Base-by-base conservation (phyloP, 2,797 vertebrate species). In the Myotis pilosus region DNA sequence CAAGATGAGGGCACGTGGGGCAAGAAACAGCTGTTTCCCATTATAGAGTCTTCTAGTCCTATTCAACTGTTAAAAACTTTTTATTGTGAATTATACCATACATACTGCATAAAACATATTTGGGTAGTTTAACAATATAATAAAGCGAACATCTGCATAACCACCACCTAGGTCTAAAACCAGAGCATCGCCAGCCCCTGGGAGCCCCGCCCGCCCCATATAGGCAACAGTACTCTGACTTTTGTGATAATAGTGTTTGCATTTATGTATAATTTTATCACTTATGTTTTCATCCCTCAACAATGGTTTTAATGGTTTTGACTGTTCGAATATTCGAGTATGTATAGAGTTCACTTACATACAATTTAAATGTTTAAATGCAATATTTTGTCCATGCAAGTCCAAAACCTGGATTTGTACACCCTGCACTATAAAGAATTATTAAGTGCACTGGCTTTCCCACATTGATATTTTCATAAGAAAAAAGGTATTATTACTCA, bases 51-150 rank as follows among this genome's bases (percentile, higher is more conserved):
- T 88, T 94, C 28, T 51, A 47, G 51, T 68, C 36, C 33, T 79
- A 49, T 81, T 85, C 87, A 60, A 49, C 80, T 53, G 89, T 71
- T 74, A 55, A 62, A 57, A 92, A n/a, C 13, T 55, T 76, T 95
- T 94, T 89, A 87, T 87, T 92, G 85, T 92, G 92, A 95, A 89
- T 83, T 87, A 88, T 84, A 95, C 28, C 30, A 66, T 68, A 72
- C 69, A 66, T n/a, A 68, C 60, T 62, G 28, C 33, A 60, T 81
- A 89, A 96, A 92, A 57, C 85, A n/a, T 76, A 81, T n/a, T 55
- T 64, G 66, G 75, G 84, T n/a, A 64, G 84, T 86, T 96, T 87
- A 95, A 80, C 66, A 94, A 68, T 80, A 87, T 80, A 92, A 91
- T 96, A 89, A 83, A 87, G 57, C 69, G 62, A 75, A 74, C 19